Percentiles rank a stretch among this genome's conserved stretches.
These are phyloP conservation scores for Macrotis lagotis DNA, from an alignment of 2,113 vertebrate species.

Conservation along the genomic window DNA sequence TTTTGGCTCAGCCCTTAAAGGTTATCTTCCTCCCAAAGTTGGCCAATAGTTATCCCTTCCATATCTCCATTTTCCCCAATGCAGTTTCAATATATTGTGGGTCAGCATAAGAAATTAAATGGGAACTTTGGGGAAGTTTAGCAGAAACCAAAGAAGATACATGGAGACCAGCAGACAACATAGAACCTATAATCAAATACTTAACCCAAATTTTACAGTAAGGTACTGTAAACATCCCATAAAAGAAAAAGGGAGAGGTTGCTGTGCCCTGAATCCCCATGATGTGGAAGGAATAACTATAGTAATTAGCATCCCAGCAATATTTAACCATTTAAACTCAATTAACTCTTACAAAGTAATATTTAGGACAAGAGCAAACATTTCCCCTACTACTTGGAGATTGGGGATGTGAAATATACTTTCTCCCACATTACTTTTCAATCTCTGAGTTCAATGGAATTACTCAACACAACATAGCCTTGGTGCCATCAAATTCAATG, in stretches of 20 bases:
- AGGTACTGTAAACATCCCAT: not conserved
- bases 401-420: not conserved
- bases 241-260: not conserved
- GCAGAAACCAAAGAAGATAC: too few relatives aligned
- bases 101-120: too few relatives aligned
- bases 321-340: not conserved
- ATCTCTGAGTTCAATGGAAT: not conserved
- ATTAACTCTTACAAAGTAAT: not conserved
- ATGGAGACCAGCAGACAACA: too few relatives aligned
- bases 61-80: too few relatives aligned
- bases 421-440: not conserved
- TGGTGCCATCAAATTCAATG: not conserved
- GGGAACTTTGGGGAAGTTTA: too few relatives aligned
- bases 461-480: not conserved
- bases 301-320: not conserved
- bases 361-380: not conserved
- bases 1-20: not conserved
- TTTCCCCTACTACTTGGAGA: not conserved
- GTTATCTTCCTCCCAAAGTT: not conserved
- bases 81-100: too few relatives aligned
- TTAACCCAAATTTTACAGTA: too few relatives aligned
- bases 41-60: not conserved
- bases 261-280: too few relatives aligned
- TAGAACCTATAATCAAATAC: too few relatives aligned
- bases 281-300: too few relatives aligned